phyloP scores from a whole-genome alignment of 2,888 invertebrate genomes.

The Mechanitis messenoides region DNA sequence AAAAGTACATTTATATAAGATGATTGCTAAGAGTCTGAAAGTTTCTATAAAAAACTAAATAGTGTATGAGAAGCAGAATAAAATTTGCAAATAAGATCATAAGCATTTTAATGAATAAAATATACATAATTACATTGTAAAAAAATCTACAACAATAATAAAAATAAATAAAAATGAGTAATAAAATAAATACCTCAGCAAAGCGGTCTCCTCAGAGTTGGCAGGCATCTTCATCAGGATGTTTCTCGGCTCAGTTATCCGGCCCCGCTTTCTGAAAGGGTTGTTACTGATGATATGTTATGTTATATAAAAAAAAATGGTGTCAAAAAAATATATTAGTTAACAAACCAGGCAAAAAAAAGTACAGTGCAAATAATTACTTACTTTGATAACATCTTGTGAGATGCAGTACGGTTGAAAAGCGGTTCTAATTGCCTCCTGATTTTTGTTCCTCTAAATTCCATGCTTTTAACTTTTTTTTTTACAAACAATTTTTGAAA shows the following conservation, averaged over 20 bases:
- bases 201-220: conserved; percentile 90
- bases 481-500: conserved; percentile 67
- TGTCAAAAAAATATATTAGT: background rate
- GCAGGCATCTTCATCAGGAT: conserved; percentile 80
- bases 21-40: too few relatives aligned
- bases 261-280: conserved; percentile 52
- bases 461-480: conserved; percentile 51
- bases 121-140: background rate
- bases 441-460: conserved; percentile 29
- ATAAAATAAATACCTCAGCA: conserved; percentile 84
- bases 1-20: too few relatives aligned
- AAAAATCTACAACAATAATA: conserved; percentile 7
- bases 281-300: conserved; percentile 31
- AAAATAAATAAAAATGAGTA: background rate
- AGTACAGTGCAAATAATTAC: conserved; percentile 30
- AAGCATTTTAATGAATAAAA: conserved; percentile 8
- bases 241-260: conserved; percentile 32
- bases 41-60: too few relatives aligned
- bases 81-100: conserved; percentile 4
- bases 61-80: background rate
- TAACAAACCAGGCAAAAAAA: background rate
- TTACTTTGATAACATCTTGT: conserved; percentile 39
- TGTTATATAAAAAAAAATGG: too few relatives aligned
- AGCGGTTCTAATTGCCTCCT: conserved; percentile 48
- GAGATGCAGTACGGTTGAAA: conserved; percentile 33